Conservation (phyloP, 2,888 invertebrate species). For the Lasioglossum figueresi region DNA sequence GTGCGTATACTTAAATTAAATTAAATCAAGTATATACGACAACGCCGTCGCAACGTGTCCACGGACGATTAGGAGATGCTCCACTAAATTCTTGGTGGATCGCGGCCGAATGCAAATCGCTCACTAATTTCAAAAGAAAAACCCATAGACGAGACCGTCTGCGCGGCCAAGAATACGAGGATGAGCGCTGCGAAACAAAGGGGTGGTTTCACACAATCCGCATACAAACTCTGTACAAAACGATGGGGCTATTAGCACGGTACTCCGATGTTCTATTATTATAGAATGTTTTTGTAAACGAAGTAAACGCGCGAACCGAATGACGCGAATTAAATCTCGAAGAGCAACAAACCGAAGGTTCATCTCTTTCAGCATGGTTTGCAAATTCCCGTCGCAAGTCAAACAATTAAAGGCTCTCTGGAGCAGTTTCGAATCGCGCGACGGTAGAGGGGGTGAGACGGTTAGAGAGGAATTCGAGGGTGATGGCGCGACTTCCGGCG, state of each 20-base stretch:
- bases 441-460: background rate
- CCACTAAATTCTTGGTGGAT: conserved; percentile 52
- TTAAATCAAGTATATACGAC: conserved; percentile 54
- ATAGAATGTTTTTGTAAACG: no score
- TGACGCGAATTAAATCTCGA: background rate
- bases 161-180: background rate
- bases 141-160: background rate
- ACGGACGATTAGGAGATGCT: conserved; percentile 56
- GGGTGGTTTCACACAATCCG: background rate
- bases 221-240: background rate
- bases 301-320: no score
- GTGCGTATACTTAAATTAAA: conserved; percentile 54
- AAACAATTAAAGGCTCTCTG: background rate
- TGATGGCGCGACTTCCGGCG: conserved; percentile 16
- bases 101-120: conserved; percentile 16
- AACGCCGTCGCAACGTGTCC: conserved; percentile 46
- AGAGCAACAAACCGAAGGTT: background rate
- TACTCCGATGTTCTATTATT: no score
- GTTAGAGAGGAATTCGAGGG: background rate
- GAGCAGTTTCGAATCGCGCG: background rate
- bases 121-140: background rate
- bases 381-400: background rate
- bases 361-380: background rate
- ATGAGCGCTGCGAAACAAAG: background rate
- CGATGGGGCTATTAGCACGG: background rate